Base-by-base conservation (phyloP, 2,113 vertebrate genomes). In the Anthoscopus minutus region DNA sequence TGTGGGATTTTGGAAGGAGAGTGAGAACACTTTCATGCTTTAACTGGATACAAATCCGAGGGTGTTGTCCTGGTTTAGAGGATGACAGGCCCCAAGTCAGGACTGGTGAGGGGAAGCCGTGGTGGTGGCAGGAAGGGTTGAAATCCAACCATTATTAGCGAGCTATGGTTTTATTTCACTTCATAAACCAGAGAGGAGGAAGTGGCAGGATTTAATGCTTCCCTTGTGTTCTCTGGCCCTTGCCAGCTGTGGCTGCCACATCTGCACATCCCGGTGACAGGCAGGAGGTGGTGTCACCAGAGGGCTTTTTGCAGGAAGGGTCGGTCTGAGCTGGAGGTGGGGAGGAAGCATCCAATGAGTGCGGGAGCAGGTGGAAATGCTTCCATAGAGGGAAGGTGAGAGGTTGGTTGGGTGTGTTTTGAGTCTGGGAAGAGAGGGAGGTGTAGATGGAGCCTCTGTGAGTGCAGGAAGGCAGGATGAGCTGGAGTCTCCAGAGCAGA, bases 341-440 rank as follows among this genome's bases (percentile, higher is more conserved):
- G 85, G 25, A 87, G 53, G n/a, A 45, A 42, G 28, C 76, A 51
- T 88, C 94, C 94, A 95, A 81, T 96, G 92, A 92, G 80, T 11
- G 87, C 56, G 7, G 72, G 84, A 81, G 81, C 93, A 82, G 84
- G 86, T 95, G 88, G 88, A 24, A 88, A 44, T 42, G 50, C 35
- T 76, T 70, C 30, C 58, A 3, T 0, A 7, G 82, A 94, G 45
- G 0, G 42, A 74, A 88, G 93, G 88, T 86, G 79, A 92, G 83
- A 54, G 73, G 27, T 64, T 94, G 93, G 58, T 23, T 86, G 88
- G 81, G 79, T 89, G 89, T 80, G 66, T 76, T 85, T 45, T 6
- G 64, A 70, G 42, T 17, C 66, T 65, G 83, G 76, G 54, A 28
- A 17, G 53, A 60, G 87, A 77, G 70, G 31, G 16, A 54, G 47